phyloP scores from a whole-genome alignment of 2,888 invertebrate species.

The Trileptium ribeirensis region DNA sequence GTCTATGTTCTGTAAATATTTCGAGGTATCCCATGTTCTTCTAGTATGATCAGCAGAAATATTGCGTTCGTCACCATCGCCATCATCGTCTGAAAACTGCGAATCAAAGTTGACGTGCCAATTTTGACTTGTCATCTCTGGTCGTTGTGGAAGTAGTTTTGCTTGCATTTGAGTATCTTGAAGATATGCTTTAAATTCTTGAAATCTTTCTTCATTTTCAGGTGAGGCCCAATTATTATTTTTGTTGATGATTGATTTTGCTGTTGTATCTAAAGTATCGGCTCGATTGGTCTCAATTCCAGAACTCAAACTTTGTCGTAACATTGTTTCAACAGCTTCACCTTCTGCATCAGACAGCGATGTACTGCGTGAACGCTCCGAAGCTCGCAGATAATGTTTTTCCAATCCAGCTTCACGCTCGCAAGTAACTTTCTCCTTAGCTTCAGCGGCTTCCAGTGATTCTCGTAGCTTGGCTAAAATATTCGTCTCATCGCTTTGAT shows the following conservation, averaged over 20 bases:
- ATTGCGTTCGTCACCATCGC: background rate
- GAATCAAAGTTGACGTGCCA: background rate
- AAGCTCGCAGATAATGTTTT: background rate
- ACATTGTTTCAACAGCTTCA: background rate
- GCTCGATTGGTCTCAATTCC: background rate
- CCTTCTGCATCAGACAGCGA: background rate
- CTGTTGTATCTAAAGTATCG: too few relatives aligned
- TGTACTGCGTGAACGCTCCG: background rate
- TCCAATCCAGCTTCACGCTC: too few relatives aligned
- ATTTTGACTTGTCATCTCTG: background rate
- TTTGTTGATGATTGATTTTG: background rate
- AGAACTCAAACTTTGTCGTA: too few relatives aligned
- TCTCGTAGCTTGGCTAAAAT: too few relatives aligned
- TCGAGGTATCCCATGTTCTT: too few relatives aligned
- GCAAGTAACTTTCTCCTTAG: too few relatives aligned
- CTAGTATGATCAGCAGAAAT: background rate
- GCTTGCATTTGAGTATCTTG: background rate
- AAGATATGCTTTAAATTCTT: background rate
- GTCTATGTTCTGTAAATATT: too few relatives aligned
- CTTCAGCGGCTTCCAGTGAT: too few relatives aligned
- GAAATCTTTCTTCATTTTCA: background rate
- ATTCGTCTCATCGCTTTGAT: too few relatives aligned
- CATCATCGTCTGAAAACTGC: background rate
- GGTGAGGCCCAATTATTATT: background rate
- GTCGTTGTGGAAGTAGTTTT: background rate